A percentile compares a stretch with the other conserved stretches of the same genome.
Evolutionary conservation across 1,140 invertebrate genomes (phyloP).

Genomic region (Rhopalosiphum maidis): DNA sequence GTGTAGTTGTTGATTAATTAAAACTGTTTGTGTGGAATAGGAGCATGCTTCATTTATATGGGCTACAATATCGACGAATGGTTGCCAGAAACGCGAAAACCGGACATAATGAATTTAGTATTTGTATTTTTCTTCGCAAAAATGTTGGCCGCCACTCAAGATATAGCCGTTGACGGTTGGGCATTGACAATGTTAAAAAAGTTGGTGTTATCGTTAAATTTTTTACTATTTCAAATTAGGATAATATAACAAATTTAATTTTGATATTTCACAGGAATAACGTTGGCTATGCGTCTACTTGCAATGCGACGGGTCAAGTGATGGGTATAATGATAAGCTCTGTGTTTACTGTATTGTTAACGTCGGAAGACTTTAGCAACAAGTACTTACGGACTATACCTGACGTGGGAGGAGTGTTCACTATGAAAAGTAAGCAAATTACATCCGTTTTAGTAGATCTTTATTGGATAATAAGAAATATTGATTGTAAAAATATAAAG

Average conservation of each 20-base stretch:
- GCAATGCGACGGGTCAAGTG: constrained; percentile 97
- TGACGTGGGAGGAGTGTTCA: constrained; percentile 76
- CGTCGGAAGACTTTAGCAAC: constrained; percentile 96
- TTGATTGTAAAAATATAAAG: background rate
- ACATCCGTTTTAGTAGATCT: background rate
- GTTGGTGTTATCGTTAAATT: constrained; percentile 63
- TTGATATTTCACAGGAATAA: constrained; percentile 70
- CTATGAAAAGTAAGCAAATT: constrained; percentile 74
- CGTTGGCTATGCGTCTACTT: constrained; percentile 98
- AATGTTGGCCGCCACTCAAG: constrained; percentile 98
- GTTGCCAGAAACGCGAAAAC: constrained; percentile 62
- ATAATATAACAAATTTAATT: background rate
- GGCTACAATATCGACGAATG: background rate
- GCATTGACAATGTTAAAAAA: constrained; percentile 97
- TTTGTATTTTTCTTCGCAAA: constrained; percentile 69
- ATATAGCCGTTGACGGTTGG: constrained; percentile 99
- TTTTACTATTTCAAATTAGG: background rate
- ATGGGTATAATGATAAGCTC: constrained; percentile 97
- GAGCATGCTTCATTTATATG: constrained; percentile 1
- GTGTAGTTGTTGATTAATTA: background rate
- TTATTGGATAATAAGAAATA: background rate
- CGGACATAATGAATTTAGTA: constrained; percentile 83
- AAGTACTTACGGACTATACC: constrained; percentile 82
- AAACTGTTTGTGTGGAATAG: background rate
- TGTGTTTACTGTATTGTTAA: constrained; percentile 93